A percentile compares a stretch with the other conserved stretches of the same genome.
Conservation (phyloP, 1,140 invertebrate genomes). For the Drosophila parabipectinata region DNA sequence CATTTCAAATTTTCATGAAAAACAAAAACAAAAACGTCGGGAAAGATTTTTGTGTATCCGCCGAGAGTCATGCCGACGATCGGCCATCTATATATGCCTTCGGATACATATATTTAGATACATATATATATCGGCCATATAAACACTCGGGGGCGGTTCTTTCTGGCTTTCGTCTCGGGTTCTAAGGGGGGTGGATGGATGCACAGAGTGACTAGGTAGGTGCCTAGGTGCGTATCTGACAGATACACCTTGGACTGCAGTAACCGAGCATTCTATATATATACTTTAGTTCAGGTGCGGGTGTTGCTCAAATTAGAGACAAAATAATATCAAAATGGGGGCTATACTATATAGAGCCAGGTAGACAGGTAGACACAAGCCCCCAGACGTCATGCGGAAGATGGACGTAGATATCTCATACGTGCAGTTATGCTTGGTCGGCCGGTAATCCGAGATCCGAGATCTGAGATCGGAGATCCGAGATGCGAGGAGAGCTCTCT, state of each 20-base stretch:
- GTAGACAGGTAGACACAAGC: constrained; percentile 30
- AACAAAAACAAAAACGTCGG: constrained; percentile 44
- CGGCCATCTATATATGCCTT: constrained; percentile 33
- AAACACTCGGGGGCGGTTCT: constrained; percentile 66
- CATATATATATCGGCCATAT: constrained; percentile 45
- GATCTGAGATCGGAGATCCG: constrained; percentile 56
- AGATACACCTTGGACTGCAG: constrained; percentile 45
- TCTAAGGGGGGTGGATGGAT: too few relatives aligned
- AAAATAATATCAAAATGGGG: constrained; percentile 10
- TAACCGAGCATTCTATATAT: neutral
- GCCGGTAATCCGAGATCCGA: constrained; percentile 64
- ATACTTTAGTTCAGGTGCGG: constrained; percentile 40
- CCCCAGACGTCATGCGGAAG: constrained; percentile 66
- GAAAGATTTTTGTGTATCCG: constrained; percentile 59
- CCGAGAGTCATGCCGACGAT: constrained; percentile 56
- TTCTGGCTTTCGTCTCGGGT: constrained; percentile 27
- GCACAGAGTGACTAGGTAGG: too few relatives aligned
- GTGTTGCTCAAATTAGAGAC: constrained; percentile 4
- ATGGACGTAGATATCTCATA: constrained; percentile 51
- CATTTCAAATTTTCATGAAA: constrained; percentile 82
- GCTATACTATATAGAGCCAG: too few relatives aligned
- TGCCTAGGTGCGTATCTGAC: constrained; percentile 53
- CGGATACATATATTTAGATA: constrained; percentile 27
- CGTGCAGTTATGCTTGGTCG: constrained; percentile 77
- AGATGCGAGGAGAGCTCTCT: constrained; percentile 28